These are phyloP conservation scores for Drosophila melanosoma DNA, from an alignment of 2,888 invertebrate species.

Conservation along the genomic window DNA sequence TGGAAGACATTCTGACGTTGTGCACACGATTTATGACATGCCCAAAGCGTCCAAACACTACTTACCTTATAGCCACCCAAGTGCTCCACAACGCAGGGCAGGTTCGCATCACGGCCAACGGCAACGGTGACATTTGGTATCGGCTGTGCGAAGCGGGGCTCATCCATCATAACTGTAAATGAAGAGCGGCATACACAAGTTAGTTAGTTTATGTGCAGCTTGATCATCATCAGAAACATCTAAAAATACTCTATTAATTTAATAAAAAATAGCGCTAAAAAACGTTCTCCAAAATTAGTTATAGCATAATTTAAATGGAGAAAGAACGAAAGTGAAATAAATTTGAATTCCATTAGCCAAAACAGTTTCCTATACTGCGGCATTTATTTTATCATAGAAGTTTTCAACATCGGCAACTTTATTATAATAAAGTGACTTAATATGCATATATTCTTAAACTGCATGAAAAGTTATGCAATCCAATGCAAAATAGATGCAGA, in stretches of 20 bases:
- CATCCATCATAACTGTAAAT: conserved; percentile 92
- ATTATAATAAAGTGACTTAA: not conserved
- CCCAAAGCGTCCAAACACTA: conserved; percentile 1
- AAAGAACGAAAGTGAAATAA: not conserved
- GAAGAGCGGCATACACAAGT: conserved; percentile 46
- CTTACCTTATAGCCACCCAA: conserved; percentile 94
- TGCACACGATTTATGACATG: conserved; percentile 64
- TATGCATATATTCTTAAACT: conserved; percentile 5
- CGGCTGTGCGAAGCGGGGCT: conserved; percentile 94
- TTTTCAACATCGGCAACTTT: not conserved
- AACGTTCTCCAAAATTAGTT: not conserved
- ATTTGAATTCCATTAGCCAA: not conserved
- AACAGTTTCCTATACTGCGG: not conserved
- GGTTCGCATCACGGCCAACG: conserved; percentile 94
- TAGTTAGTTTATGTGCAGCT: conserved; percentile 68
- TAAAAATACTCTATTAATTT: not conserved
- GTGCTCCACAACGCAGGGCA: conserved; percentile 96
- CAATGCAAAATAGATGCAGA: conserved; percentile 46
- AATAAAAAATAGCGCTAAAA: not conserved
- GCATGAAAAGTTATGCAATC: conserved; percentile 17
- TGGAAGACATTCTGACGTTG: conserved; percentile 20
- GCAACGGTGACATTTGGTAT: conserved; percentile 97
- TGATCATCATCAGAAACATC: conserved; percentile 3
- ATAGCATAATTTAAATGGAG: not conserved
- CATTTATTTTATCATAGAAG: not conserved